Evolutionary conservation across 2,797 vertebrate genomes (phyloP).

Genomic region (Choloepus didactylus): DNA sequence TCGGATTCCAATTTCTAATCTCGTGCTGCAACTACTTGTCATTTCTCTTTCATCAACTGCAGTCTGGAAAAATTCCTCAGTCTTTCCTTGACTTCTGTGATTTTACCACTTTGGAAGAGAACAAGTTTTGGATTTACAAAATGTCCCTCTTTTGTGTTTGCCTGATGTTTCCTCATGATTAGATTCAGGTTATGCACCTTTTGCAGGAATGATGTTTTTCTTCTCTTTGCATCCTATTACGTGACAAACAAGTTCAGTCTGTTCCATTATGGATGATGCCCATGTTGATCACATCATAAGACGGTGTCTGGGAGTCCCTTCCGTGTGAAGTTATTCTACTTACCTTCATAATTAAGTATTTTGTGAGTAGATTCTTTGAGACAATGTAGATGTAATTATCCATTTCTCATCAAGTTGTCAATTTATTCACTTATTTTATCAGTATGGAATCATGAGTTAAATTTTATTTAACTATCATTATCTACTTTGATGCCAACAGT

Average conservation of each 20-base stretch:
- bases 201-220: background rate
- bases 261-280: background rate
- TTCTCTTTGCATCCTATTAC: background rate
- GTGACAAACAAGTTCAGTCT: background rate
- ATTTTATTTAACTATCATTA: too few relatives aligned
- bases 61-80: background rate
- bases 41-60: background rate
- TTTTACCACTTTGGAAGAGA: background rate
- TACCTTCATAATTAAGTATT: background rate
- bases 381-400: too few relatives aligned
- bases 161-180: background rate
- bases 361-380: background rate
- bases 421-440: background rate
- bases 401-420: background rate
- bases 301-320: background rate
- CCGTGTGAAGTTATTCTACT: background rate
- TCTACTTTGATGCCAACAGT: too few relatives aligned
- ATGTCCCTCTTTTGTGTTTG: background rate
- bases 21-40: background rate
- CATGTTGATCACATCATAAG: too few relatives aligned
- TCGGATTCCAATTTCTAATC: background rate
- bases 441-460: too few relatives aligned
- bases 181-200: background rate
- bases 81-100: too few relatives aligned
- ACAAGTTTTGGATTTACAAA: background rate